Evolutionary conservation across 2,888 invertebrate genomes (phyloP).

Genomic region (Automeris io): DNA sequence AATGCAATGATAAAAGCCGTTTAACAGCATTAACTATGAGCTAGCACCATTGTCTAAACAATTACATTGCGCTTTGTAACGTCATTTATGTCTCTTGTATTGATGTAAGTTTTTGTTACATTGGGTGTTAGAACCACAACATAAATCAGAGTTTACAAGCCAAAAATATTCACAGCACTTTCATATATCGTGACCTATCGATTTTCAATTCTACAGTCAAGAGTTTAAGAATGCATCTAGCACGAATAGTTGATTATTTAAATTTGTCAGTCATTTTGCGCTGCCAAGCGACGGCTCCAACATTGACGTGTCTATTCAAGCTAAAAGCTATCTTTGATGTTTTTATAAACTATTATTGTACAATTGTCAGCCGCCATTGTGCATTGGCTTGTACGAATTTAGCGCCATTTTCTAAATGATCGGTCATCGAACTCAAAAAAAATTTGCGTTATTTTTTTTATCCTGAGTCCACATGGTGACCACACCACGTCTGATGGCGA

Average conservation of each 20-base stretch:
- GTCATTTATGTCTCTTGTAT: slow-evolving; percentile 72
- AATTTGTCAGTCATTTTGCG: background rate
- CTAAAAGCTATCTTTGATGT: slow-evolving; percentile 47
- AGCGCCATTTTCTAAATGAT: slow-evolving; percentile 13
- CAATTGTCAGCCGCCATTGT: slow-evolving; percentile 50
- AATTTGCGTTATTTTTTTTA: too few relatives aligned
- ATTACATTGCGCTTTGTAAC: slow-evolving; percentile 69
- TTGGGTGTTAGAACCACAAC: slow-evolving; percentile 69
- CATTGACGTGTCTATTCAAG: slow-evolving; percentile 62
- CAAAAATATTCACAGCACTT: background rate
- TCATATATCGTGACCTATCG: background rate
- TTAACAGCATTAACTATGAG: slow-evolving; percentile 11
- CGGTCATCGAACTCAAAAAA: background rate
- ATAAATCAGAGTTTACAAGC: slow-evolving; percentile 50
- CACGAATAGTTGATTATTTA: background rate
- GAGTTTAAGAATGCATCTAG: background rate
- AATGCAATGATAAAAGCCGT: slow-evolving; percentile 15
- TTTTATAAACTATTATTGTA: slow-evolving; percentile 63
- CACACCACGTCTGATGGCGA: too few relatives aligned
- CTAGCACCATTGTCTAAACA: slow-evolving; percentile 66
- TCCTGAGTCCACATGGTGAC: too few relatives aligned
- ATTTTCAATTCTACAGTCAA: background rate
- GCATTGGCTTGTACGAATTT: slow-evolving; percentile 40
- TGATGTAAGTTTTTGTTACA: slow-evolving; percentile 63
- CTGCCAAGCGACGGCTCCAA: slow-evolving; percentile 50